Conservation (phyloP, 2,113 vertebrate species). For the Chamaetylas fuelleborni region DNA sequence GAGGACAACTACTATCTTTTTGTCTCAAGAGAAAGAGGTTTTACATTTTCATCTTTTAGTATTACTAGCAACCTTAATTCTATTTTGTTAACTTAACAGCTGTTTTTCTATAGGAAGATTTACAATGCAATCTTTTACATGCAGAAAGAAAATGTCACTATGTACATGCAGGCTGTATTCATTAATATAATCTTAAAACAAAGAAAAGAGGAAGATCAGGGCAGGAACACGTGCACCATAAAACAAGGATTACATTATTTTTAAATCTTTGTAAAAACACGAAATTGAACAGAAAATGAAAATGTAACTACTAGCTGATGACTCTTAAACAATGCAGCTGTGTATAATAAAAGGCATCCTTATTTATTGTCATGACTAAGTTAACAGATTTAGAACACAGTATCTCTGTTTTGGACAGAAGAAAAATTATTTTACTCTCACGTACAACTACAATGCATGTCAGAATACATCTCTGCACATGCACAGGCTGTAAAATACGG, state of each 20-base stretch:
- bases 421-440: slow-evolving; percentile 59
- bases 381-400: slow-evolving; percentile 57
- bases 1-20: background rate
- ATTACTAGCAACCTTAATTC: background rate
- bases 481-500: background rate
- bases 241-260: slow-evolving; percentile 45
- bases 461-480: slow-evolving; percentile 37
- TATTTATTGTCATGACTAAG: slow-evolving; percentile 62
- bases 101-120: background rate
- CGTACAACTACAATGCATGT: slow-evolving; percentile 34
- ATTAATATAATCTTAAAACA: slow-evolving; percentile 73
- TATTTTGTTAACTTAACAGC: background rate
- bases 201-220: slow-evolving; percentile 63
- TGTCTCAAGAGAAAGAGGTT: background rate
- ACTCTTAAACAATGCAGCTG: slow-evolving; percentile 64
- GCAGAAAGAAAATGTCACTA: slow-evolving; percentile 32
- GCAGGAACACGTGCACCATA: slow-evolving; percentile 45
- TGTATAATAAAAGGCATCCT: slow-evolving; percentile 64
- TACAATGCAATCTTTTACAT: slow-evolving; percentile 26
- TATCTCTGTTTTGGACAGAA: slow-evolving; percentile 43
- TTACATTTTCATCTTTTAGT: background rate
- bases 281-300: slow-evolving; percentile 53
- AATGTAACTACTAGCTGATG: slow-evolving; percentile 46
- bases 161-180: slow-evolving; percentile 40
- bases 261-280: slow-evolving; percentile 20